Evolutionary conservation across 2,888 invertebrate genomes (phyloP), one percentile per base, ranked within the genome.

Genomic region (Notodonta ziczac): DNA sequence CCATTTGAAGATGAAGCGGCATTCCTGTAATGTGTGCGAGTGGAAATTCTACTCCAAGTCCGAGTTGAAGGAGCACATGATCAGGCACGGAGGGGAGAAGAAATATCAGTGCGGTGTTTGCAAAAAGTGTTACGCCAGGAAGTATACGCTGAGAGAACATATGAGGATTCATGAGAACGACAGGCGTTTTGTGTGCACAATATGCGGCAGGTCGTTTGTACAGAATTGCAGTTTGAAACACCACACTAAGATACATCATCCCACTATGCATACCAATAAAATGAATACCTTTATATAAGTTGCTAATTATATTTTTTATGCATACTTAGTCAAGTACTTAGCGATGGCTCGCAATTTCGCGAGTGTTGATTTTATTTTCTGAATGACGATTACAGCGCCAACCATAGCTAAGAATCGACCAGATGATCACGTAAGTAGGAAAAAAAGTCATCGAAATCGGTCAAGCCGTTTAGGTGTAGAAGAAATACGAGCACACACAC

Each of bases 1-100:
- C 0, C 94, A 94, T 77, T 83, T 94, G 16, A 94, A 93, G 62
- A 69, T 88, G 58, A 93, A 92, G 62, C 69, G 93, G 5, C 89
- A 90, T 52, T 78, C 89, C 0, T 95, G 94, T 59, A 85, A 89
- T 12, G 78, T 93, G 0, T 95, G 94, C 55, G 94, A 94, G 10
- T 94, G 94, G 86, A 90, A 91, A 59, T 94, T 94, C 71, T 94
- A 94, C 67, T 93, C 94, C 0, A 93, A 91, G 40, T 92, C 93
- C 0, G 94, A 94, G 59, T 80, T 95, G n/a, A 94, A 93, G 48
- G 91, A 93, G 13, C 95, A 95, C 53, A 94, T 94, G 93, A 71
- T 94, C 0, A 87, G 90, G 9, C 94, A 95, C 51, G 90, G 89
- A 0, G 94, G 94, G 0, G 94, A 94, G 60, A 85, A 91, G 6